These are phyloP conservation scores for Pristiophorus japonicus DNA, from an alignment of 2,113 vertebrate genomes.

Conservation along the genomic window DNA sequence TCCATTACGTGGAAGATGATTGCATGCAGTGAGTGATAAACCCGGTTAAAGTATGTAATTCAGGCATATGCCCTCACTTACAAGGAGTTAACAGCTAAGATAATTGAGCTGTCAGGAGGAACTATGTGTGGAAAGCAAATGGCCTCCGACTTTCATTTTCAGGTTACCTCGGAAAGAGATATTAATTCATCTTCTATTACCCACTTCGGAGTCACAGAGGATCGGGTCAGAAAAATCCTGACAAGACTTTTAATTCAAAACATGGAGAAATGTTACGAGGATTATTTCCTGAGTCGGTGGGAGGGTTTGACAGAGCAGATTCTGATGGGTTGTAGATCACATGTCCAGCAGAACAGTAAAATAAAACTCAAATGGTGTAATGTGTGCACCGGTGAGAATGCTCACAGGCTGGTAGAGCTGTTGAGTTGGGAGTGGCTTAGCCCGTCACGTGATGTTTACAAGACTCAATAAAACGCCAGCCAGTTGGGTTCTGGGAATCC, in stretches of 20 bases:
- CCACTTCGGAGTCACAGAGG: background rate
- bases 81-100: background rate
- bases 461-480: too few relatives aligned
- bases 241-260: background rate
- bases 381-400: too few relatives aligned
- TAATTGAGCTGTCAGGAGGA: constrained; percentile 10
- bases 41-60: background rate
- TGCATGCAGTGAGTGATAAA: background rate
- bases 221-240: background rate
- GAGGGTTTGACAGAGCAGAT: background rate
- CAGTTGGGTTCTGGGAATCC: too few relatives aligned
- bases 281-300: too few relatives aligned
- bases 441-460: too few relatives aligned
- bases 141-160: constrained; percentile 19
- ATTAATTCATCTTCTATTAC: background rate
- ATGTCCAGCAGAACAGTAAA: background rate
- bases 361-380: too few relatives aligned
- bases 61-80: background rate
- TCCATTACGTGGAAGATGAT: constrained; percentile 4
- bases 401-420: too few relatives aligned
- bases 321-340: background rate
- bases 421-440: too few relatives aligned
- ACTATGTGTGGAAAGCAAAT: background rate
- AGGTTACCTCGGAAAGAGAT: background rate
- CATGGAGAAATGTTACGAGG: background rate